Conservation (phyloP, 64 coral and sea anemone genomes). For the Acropora tenuis region DNA sequence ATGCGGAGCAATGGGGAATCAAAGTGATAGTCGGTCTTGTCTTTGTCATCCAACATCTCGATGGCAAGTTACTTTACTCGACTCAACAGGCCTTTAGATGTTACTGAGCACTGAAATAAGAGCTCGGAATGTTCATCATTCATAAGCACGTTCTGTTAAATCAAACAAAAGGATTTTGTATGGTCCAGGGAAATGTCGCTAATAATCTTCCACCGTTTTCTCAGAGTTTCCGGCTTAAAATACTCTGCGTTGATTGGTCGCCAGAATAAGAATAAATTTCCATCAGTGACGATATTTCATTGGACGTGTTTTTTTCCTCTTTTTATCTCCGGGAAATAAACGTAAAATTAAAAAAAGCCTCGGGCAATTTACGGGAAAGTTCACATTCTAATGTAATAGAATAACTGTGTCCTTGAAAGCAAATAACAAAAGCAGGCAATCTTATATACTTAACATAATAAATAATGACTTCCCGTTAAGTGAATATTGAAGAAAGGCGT, state of each 20-base stretch:
- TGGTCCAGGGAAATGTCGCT: background rate
- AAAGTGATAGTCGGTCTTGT: background rate
- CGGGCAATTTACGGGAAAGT: background rate
- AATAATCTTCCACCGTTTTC: background rate
- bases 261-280: constrained; percentile 4
- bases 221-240: background rate
- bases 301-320: background rate
- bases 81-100: background rate
- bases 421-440: background rate
- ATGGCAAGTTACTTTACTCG: background rate
- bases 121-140: background rate
- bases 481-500: background rate
- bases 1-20: background rate
- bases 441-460: background rate
- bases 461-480: background rate
- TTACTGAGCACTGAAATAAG: background rate
- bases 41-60: background rate
- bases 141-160: background rate
- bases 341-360: background rate
- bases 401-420: background rate
- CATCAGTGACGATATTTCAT: background rate
- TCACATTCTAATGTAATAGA: background rate
- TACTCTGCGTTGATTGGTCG: background rate
- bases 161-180: background rate
- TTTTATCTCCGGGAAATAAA: background rate